phyloP scores from a whole-genome alignment of 2,888 invertebrate genomes.

The Cheiracanthium punctorium region DNA sequence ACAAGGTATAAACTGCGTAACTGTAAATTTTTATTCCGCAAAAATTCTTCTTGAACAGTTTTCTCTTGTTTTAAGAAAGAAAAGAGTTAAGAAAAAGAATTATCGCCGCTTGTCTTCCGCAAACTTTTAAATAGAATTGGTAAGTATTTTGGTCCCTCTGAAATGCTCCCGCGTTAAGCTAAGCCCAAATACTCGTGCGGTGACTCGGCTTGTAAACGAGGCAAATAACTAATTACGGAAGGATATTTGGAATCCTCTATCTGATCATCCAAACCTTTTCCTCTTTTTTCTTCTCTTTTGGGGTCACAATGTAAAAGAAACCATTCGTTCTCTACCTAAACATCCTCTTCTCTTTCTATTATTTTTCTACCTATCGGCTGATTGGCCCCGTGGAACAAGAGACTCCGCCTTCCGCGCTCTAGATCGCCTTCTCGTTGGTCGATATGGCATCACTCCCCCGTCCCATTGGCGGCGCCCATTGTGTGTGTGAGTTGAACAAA shows the following conservation, averaged over 20 bases:
- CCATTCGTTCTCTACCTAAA: neutral
- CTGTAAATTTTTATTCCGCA: too few species aligned
- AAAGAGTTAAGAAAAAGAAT: too few species aligned
- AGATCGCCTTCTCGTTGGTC: neutral
- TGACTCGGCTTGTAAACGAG: too few species aligned
- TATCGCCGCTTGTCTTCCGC: too few species aligned
- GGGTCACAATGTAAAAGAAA: constrained; percentile 4
- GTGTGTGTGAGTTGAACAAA: constrained; percentile 4
- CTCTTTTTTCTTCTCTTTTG: neutral
- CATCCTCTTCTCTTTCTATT: neutral
- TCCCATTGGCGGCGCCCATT: constrained; percentile 4
- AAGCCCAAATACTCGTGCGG: too few species aligned
- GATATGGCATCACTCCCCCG: neutral
- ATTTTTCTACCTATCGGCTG: neutral
- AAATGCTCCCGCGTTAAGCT: too few species aligned
- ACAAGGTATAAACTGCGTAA: too few species aligned
- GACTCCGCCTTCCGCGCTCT: neutral
- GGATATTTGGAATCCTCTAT: neutral
- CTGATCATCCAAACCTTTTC: too few species aligned
- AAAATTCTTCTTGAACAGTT: too few species aligned
- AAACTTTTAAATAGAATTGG: too few species aligned
- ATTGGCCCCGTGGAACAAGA: neutral
- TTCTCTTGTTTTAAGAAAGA: too few species aligned
- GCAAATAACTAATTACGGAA: neutral
- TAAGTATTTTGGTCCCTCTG: too few species aligned